Conservation (phyloP, 2,888 invertebrate genomes). For the Hypena proboscidalis region DNA sequence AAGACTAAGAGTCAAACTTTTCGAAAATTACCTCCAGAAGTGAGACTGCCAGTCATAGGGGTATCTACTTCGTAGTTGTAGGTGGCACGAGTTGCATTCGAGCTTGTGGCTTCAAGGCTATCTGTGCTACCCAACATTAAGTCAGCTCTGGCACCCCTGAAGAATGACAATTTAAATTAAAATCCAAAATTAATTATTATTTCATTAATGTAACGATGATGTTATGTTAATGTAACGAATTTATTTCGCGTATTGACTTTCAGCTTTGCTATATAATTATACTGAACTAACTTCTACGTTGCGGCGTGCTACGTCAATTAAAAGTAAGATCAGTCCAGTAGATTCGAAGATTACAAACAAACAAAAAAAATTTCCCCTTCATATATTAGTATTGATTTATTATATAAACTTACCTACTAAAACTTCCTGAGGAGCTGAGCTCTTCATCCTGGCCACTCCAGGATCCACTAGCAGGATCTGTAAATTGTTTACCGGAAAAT, state of each 20-base stretch:
- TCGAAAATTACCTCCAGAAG: conserved; percentile 85
- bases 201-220: too few species aligned
- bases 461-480: conserved; percentile 84
- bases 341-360: too few species aligned
- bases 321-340: too few species aligned
- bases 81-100: conserved; percentile 92
- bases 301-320: too few species aligned
- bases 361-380: too few species aligned
- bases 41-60: conserved; percentile 93
- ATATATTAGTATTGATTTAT: too few species aligned
- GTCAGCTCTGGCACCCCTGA: conserved; percentile 78
- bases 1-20: neutral
- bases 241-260: too few species aligned
- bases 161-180: neutral
- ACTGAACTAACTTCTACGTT: too few species aligned
- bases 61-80: conserved; percentile 94
- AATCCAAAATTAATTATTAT: neutral
- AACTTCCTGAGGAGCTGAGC: conserved; percentile 81
- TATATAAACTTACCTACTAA: conserved; percentile 68
- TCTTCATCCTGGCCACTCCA: conserved; percentile 84
- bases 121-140: conserved; percentile 88
- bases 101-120: conserved; percentile 91
- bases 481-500: conserved; percentile 81
- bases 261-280: too few species aligned
- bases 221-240: too few species aligned